Base-by-base conservation (phyloP, 2,888 invertebrate genomes). In the Osmoderma eremita region DNA sequence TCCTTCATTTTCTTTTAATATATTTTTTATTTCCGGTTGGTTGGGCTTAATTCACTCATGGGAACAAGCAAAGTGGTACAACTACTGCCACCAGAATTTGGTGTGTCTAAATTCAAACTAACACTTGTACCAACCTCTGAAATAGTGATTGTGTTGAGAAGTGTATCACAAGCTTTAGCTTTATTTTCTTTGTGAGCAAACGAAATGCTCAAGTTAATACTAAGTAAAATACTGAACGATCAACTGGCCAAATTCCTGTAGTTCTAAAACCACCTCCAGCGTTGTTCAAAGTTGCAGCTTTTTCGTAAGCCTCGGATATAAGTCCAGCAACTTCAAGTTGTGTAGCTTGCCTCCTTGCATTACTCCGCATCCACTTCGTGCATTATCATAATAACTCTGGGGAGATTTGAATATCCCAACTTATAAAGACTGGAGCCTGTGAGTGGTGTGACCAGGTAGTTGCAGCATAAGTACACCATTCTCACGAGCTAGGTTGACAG, bases 231-330 rank as follows among this genome's bases (percentile, higher is more conserved):
- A 24, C 24, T 24, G 5, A 5, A 24, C 24, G 24, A 24, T 24
- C 24, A 24, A 24, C 24, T 24, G 71, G 71, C 70, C 69, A 71
- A 68, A 73, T 62, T 42, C 67, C 70, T 17, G 68, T 30, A 42
- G 61, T 69, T 38, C 62, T 39, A 50, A 73, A 73, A 56, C 63
- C 68, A 67, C 56, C 50, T 24, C 39, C 54, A 42, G 73, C 72
- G 58, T 39, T 71, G 56, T 45, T 65, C 24, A 68, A 39, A 18
- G 66, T 71, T 10, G 72, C 71, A 38, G 69, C 71, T 64, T 61
- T 63, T 51, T 56, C 66, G 68, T 74, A 71, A 41, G 70, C 71
- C 62, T 72, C 69, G 22, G 39, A 63, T 15, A 72, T 61, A 49
- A 73, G 53, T 53, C 48, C 42, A 42, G 69, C 41, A n/a, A 73